Evolutionary conservation across 2,888 invertebrate species (phyloP), one percentile per base, ranked within the genome.

Genomic region (Caenorhabditis auriculariae): DNA sequence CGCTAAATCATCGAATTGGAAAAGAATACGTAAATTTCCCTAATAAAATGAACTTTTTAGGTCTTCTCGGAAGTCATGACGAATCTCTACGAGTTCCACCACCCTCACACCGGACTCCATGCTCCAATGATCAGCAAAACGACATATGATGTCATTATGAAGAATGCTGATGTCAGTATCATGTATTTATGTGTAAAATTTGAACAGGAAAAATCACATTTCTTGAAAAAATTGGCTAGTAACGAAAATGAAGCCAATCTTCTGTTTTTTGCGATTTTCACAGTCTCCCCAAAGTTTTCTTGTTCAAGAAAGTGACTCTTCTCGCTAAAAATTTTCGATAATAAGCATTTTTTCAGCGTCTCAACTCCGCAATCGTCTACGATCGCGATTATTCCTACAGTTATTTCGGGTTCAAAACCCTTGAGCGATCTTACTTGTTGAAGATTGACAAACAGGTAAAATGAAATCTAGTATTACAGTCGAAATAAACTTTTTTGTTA

Each of bases 391-490:
- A 91, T 83, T 89, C 88, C 59, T 98, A 95, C 84, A 94, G 93
- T 81, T 98, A 93, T 82, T 98, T 99, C 86, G 98, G 96, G n/a
- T 96, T 96, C 81, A 96, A 95, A 87, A 98, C 96, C 0, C 84
- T 98, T 52, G 96, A 98, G 81, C 87, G 92, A 43, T 94, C 95
- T 0, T 98, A 98, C 83, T 85, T 98, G 67, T 84, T 96, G 56
- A 93, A 91, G 84, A 90, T 94, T 49, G 87, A 91, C 82, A 89
- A 89, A 0, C 91, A 91, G 87, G 56, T 56, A 9, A 17, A 7
- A 17, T 19, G 2, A 44, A 26, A 24, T 12, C n/a, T 21, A 7
- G 15, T 37, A 21, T 3, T 39, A 12, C 2, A 39, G 32, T 9
- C 7, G 12, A 7, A 12, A 32, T 9, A 32, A 32, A 12, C 32